Percentiles rank a stretch among this genome's conserved stretches.
Evolutionary conservation across 35 echinoderm and acorn worm genomes (phyloP).

Genomic region (Heliocidaris tuberculata): DNA sequence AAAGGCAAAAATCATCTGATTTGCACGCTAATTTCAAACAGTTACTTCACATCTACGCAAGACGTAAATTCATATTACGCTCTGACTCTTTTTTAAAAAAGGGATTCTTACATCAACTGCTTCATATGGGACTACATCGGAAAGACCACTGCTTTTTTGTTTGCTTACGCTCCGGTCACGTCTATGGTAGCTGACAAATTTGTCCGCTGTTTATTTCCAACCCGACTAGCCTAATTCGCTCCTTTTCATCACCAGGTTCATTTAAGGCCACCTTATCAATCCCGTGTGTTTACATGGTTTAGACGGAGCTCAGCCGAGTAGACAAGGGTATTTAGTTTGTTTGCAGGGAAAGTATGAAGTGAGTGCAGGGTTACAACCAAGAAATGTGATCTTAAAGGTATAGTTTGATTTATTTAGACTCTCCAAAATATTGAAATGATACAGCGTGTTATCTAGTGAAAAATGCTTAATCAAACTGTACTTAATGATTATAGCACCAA

Average conservation of each 20-base stretch:
- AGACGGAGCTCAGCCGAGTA: not conserved
- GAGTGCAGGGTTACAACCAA: not conserved
- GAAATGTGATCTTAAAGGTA: slow-evolving; percentile 3
- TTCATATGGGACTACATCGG: not conserved
- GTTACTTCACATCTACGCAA: not conserved
- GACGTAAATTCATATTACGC: not conserved
- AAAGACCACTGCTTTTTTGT: not conserved
- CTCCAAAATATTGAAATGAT: no score
- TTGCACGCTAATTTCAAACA: not conserved
- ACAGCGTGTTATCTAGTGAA: no score
- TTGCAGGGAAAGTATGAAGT: not conserved
- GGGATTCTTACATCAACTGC: not conserved
- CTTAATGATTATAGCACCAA: no score
- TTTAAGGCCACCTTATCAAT: slow-evolving; percentile 22
- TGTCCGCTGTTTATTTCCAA: slow-evolving; percentile 9
- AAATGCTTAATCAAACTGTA: no score
- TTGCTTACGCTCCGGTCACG: not conserved
- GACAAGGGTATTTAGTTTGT: not conserved
- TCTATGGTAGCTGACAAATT: not conserved
- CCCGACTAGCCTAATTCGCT: not conserved
- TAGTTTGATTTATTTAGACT: no score
- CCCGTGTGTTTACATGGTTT: not conserved
- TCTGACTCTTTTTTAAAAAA: no score
- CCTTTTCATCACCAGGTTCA: slow-evolving; percentile 11
- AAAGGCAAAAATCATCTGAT: no score